These are phyloP conservation scores for Pocillopora grandis DNA, from an alignment of 92 coral and sea anemone species.

Conservation along the genomic window DNA sequence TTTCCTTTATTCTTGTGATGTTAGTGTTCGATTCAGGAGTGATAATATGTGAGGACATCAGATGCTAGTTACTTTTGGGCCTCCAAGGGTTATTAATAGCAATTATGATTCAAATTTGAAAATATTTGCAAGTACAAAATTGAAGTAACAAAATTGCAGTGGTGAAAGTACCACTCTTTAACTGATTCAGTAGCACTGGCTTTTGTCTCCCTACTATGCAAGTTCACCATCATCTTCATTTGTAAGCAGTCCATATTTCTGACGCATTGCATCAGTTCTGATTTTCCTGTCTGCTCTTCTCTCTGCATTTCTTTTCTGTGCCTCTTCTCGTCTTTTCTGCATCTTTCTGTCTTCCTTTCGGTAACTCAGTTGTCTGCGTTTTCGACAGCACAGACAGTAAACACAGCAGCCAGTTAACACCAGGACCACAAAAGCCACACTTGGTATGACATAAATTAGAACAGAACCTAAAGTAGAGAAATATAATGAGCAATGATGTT, in stretches of 20 bases:
- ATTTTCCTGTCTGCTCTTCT: constrained; percentile 73
- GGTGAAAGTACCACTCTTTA: background rate
- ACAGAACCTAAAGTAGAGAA: constrained; percentile 57
- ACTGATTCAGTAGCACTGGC: background rate
- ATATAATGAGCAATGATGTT: background rate
- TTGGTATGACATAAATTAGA: constrained; percentile 86
- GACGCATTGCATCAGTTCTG: constrained; percentile 91
- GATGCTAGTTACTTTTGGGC: too few relatives aligned
- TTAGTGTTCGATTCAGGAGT: too few relatives aligned
- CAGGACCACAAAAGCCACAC: constrained; percentile 74
- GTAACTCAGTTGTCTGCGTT: constrained; percentile 48
- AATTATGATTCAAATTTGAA: too few relatives aligned
- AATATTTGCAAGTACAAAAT: too few relatives aligned
- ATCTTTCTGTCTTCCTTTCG: constrained; percentile 72
- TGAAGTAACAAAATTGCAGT: background rate
- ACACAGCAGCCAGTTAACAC: constrained; percentile 83
- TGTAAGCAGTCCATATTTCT: constrained; percentile 87
- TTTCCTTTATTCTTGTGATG: too few relatives aligned
- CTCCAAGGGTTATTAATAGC: too few relatives aligned
- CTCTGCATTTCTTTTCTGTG: constrained; percentile 73
- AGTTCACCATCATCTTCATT: constrained; percentile 84
- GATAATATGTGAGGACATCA: too few relatives aligned
- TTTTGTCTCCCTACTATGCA: constrained; percentile 8
- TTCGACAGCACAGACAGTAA: constrained; percentile 95
- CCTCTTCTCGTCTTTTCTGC: constrained; percentile 67